Percentiles rank a stretch among this genome's conserved stretches.
Evolutionary conservation across 2,797 vertebrate genomes (phyloP).

Genomic region (Eutrigla gurnardus): DNA sequence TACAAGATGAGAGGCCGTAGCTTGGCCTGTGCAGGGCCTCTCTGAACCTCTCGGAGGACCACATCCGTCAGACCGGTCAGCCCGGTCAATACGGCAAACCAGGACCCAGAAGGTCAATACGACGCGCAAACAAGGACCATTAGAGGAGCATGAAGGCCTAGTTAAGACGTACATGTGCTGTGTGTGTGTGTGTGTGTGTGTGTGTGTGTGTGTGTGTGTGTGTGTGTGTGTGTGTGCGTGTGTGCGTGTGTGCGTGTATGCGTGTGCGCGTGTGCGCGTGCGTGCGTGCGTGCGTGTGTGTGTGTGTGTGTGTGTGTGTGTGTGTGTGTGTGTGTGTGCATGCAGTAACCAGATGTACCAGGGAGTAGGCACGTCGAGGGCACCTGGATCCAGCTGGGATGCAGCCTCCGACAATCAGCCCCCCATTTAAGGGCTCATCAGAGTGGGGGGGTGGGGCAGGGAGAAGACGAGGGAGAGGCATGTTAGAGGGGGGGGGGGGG

Average conservation of each 20-base stretch:
- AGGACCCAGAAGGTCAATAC: conserved; percentile 57
- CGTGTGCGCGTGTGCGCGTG: too few species aligned
- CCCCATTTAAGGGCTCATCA: conserved; percentile 46
- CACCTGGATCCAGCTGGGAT: conserved; percentile 48
- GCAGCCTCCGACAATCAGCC: conserved; percentile 60
- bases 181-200: neutral
- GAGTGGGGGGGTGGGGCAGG: conserved; percentile 26
- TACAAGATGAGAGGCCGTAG: too few species aligned
- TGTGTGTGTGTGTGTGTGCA: neutral
- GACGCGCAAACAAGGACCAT: conserved; percentile 16
- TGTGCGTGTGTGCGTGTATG: neutral
- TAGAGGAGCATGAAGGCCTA: neutral
- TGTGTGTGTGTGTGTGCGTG: neutral
- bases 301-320: neutral
- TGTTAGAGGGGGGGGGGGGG: neutral
- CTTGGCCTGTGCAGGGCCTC: neutral
- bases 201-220: too few species aligned
- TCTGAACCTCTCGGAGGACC: neutral
- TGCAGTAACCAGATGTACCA: conserved; percentile 73
- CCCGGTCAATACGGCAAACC: conserved; percentile 45
- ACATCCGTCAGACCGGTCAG: conserved; percentile 23
- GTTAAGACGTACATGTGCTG: conserved; percentile 13
- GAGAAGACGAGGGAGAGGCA: conserved; percentile 10
- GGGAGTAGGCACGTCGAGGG: conserved; percentile 68
- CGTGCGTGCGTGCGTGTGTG: neutral